Base-by-base conservation (phyloP, 2,113 vertebrate species). In the Sialia sialis region DNA sequence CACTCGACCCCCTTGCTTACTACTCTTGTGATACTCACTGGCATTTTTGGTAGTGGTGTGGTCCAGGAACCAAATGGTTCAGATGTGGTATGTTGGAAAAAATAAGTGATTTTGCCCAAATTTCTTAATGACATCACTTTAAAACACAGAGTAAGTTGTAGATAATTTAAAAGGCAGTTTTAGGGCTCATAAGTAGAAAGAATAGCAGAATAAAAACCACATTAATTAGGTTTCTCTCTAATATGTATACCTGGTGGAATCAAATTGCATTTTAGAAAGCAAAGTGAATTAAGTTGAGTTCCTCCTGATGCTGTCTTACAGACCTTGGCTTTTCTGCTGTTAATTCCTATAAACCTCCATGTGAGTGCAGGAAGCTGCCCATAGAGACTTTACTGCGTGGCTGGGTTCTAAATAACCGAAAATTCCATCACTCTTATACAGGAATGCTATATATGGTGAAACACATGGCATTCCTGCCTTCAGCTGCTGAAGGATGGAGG, bases 351-450 rank as follows among this genome's bases (percentile, higher is more conserved):
- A 41, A 32, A 51, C 13, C 8, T 74, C 43, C 51, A 7, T 0
- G 3, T 32, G 41, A 56, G 20, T 18, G 10, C 38, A 58, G 68
- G 16, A 29, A 89, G 17, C 34, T 55, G 52, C 52, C 60, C 52
- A 9, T 9, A 55, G n/a, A 72, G 43, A 20, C 41, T 58, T 62
- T 9, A 10, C 16, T 58, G 44, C 0, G 0, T 52, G 54, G 16
- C 41, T 49, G 60, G 52, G 67, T 22, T 58, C 55, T 77, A 63
- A 83, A 62, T 56, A 83, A 38, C 30, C 2, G 2, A 20, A 68
- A 51, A 19, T 46, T 21, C 43, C 59, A 26, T 43, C 38, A 22
- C 11, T 63, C 7, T 30, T 41, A 2, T 34, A 21, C 15, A 63
- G 60, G 30, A 64, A 21, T 74, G 32, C 34, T 67, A 7, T 77